Evolutionary conservation across 2,113 vertebrate species (phyloP).

Genomic region (Prionailurus viverrinus): DNA sequence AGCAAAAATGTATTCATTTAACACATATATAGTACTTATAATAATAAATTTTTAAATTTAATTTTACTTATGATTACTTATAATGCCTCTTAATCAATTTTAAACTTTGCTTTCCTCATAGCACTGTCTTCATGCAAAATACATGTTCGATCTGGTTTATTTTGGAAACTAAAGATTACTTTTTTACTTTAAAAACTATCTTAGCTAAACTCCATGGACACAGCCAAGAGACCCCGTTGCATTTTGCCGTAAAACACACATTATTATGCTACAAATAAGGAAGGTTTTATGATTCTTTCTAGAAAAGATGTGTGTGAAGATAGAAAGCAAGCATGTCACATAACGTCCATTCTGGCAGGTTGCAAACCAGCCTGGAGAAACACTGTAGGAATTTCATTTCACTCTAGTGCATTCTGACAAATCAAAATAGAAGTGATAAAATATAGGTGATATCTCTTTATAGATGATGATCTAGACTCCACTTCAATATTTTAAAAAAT

Average conservation of each 20-base stretch:
- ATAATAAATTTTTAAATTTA: background rate
- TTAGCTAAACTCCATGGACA: background rate
- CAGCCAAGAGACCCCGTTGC: background rate
- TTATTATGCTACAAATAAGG: background rate
- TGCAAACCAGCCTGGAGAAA: background rate
- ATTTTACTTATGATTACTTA: background rate
- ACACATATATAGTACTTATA: background rate
- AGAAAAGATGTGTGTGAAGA: background rate
- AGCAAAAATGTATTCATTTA: constrained; percentile 23
- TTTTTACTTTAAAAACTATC: constrained; percentile 21
- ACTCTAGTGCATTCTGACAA: background rate
- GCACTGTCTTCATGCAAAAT: background rate
- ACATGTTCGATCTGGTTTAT: background rate
- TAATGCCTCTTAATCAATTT: background rate
- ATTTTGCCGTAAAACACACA: background rate
- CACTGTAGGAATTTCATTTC: background rate
- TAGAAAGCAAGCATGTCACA: background rate
- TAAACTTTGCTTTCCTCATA: background rate
- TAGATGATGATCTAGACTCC: background rate
- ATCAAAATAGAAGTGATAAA: background rate
- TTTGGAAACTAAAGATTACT: constrained; percentile 7
- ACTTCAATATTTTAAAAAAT: background rate
- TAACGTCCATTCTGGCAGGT: fast-evolving
- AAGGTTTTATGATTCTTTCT: background rate
- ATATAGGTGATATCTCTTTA: background rate